Evolutionary conservation across 2,888 invertebrate genomes (phyloP), one percentile per base, ranked within the genome.

Genomic region (Mystacides longicornis): DNA sequence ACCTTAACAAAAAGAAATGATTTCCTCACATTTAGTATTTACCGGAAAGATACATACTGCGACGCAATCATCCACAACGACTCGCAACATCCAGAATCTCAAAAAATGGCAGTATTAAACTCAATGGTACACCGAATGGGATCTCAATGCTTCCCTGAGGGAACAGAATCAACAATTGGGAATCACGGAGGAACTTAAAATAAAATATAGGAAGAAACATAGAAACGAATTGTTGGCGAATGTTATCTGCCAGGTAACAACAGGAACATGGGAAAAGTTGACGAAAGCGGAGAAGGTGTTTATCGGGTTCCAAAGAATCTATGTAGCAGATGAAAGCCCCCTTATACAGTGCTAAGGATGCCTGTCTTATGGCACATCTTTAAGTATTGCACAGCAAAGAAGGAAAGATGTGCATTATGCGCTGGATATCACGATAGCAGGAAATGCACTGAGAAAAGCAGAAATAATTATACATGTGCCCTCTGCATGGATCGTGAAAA

Each of bases 101-200:
- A n/a, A n/a, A n/a, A n/a, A n/a, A n/a, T n/a, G n/a, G n/a, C n/a
- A n/a, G n/a, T n/a, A n/a, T n/a, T n/a, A n/a, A n/a, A n/a, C n/a
- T n/a, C n/a, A 50, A 50, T 31, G 50, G 19, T 19, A 33, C n/a
- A 33, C 50, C 5, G 50, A 50, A 19, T 20, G 33, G 20, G 33
- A 50, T 2, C n/a, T 50, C 1, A 50, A 33, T 20, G 14, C 16
- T 7, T 50, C 50, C 2, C 16, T 50, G 31, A 31, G 19, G 7
- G 31, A n/a, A 19, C 50, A 50, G 27, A 50, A 50, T 31, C 27
- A 20, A 19, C n/a, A 27, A 3, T 20, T 33, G 3, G 20, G 7
- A 1, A 33, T 50, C 9, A 20, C 19, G 14, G 50, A 33, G 14
- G 20, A 33, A 5, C 9, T 50, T 11, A 50, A 2, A 31, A 33